A percentile compares a stretch with the other conserved stretches of the same genome.
phyloP scores from a whole-genome alignment of 2,888 invertebrate genomes.

The Mythimna lalbum region DNA sequence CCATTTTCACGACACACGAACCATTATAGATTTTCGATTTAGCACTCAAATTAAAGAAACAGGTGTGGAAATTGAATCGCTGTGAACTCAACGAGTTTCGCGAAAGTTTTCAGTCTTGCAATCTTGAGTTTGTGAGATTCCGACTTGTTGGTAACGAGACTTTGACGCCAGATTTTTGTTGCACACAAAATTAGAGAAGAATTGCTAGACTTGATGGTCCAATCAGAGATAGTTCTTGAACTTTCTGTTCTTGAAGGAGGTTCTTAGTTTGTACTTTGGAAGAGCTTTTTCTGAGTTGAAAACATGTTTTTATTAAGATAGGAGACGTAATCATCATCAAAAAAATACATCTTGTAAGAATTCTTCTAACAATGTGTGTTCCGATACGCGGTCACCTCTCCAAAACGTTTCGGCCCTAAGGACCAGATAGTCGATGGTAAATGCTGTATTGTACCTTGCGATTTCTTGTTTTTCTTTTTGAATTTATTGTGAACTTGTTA shows the following conservation, averaged over 20 bases:
- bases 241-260: not conserved
- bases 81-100: slow-evolving; percentile 42
- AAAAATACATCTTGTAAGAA: not conserved
- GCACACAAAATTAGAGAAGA: slow-evolving; percentile 18
- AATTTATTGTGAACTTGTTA: too few relatives aligned
- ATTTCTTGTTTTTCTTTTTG: too few relatives aligned
- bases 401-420: not conserved
- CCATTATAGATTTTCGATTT: slow-evolving; percentile 62
- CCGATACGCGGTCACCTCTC: not conserved
- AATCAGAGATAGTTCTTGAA: slow-evolving; percentile 12
- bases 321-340: too few relatives aligned
- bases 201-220: not conserved
- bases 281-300: not conserved
- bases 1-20: slow-evolving; percentile 26
- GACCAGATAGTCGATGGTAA: not conserved
- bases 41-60: slow-evolving; percentile 56
- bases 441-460: not conserved
- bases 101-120: slow-evolving; percentile 59
- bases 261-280: not conserved
- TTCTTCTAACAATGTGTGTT: not conserved
- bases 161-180: slow-evolving; percentile 38
- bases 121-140: slow-evolving; percentile 56
- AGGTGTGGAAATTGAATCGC: slow-evolving; percentile 63
- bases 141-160: slow-evolving; percentile 53
- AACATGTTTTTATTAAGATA: not conserved